These are phyloP conservation scores for Copidosoma aretas DNA, from an alignment of 2,888 invertebrate species.

Conservation along the genomic window DNA sequence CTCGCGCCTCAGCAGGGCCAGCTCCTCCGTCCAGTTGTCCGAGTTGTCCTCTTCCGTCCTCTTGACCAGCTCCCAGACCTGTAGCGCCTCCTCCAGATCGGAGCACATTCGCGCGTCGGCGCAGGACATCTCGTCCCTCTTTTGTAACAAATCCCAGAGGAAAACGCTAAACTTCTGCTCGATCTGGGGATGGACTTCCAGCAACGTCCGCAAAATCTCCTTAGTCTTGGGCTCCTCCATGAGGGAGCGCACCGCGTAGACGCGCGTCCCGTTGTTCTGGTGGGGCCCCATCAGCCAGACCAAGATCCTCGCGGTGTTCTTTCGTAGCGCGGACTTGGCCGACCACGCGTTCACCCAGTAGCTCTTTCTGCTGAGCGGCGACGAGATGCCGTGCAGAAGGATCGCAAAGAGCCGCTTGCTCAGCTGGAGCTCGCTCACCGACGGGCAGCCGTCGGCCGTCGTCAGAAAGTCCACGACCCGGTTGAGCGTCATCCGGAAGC, in stretches of 20 bases:
- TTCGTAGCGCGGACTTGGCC: conserved; percentile 57
- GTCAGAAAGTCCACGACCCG: conserved; percentile 67
- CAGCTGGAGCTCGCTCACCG: conserved; percentile 60
- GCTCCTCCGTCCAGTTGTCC: conserved; percentile 58
- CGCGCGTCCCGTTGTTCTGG: conserved; percentile 61
- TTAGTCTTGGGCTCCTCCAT: conserved; percentile 62
- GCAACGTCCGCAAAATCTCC: conserved; percentile 60
- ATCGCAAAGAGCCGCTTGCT: conserved; percentile 65
- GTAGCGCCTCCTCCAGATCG: conserved; percentile 60
- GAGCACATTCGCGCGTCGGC: conserved; percentile 60
- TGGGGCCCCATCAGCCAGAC: conserved; percentile 64
- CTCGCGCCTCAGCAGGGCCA: conserved; percentile 56
- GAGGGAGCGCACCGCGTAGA: conserved; percentile 62
- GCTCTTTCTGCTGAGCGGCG: conserved; percentile 54
- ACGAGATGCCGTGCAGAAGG: conserved; percentile 62
- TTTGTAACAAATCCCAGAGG: conserved; percentile 62
- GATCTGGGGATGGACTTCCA: conserved; percentile 62
- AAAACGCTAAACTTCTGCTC: conserved; percentile 64
- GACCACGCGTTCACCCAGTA: conserved; percentile 59
- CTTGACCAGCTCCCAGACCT: conserved; percentile 61
- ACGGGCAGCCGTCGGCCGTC: conserved; percentile 52
- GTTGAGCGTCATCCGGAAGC: conserved; percentile 64
- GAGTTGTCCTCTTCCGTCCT: conserved; percentile 54
- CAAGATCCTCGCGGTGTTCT: conserved; percentile 62
- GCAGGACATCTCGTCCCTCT: conserved; percentile 58